phyloP scores from a whole-genome alignment of 2,888 invertebrate species.

The Mythimna lalbum region DNA sequence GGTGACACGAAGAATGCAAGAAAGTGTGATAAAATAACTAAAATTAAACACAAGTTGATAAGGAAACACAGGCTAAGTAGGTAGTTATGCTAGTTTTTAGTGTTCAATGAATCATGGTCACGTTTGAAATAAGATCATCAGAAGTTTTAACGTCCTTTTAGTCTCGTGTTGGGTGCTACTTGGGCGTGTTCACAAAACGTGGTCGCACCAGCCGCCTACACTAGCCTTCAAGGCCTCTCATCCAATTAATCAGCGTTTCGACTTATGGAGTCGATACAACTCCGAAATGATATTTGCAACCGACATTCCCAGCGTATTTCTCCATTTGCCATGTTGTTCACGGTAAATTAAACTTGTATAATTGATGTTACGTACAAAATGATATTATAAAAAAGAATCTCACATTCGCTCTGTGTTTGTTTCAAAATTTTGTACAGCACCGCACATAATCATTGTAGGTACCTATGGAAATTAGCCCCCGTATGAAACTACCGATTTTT shows the following conservation, averaged over 20 bases:
- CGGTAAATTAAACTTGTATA: slow-evolving; percentile 54
- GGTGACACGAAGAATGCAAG: slow-evolving; percentile 77
- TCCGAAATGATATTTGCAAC: slow-evolving; percentile 63
- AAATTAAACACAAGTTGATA: slow-evolving; percentile 85
- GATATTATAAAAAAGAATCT: slow-evolving; percentile 43
- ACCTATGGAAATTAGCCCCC: slow-evolving; percentile 52
- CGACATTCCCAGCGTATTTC: slow-evolving; percentile 51
- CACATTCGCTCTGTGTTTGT: slow-evolving; percentile 37
- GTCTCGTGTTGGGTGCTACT: slow-evolving; percentile 58
- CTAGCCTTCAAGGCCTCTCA: slow-evolving; percentile 78
- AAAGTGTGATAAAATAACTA: slow-evolving; percentile 82
- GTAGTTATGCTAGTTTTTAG: slow-evolving; percentile 73
- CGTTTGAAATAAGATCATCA: slow-evolving; percentile 26
- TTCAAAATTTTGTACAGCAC: slow-evolving; percentile 21
- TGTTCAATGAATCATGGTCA: slow-evolving; percentile 51
- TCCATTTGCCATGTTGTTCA: slow-evolving; percentile 53
- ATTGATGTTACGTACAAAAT: slow-evolving; percentile 52
- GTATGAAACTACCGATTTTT: slow-evolving; percentile 42
- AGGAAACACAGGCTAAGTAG: slow-evolving; percentile 84
- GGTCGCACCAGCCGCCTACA: slow-evolving; percentile 76
- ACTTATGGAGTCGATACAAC: slow-evolving; percentile 67
- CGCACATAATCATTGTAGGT: slow-evolving; percentile 39
- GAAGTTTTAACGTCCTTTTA: slow-evolving; percentile 45
- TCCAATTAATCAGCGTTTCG: slow-evolving; percentile 75
- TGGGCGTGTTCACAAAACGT: slow-evolving; percentile 73